Conservation (phyloP, 2,888 invertebrate species). For the Brachyptera risi region DNA sequence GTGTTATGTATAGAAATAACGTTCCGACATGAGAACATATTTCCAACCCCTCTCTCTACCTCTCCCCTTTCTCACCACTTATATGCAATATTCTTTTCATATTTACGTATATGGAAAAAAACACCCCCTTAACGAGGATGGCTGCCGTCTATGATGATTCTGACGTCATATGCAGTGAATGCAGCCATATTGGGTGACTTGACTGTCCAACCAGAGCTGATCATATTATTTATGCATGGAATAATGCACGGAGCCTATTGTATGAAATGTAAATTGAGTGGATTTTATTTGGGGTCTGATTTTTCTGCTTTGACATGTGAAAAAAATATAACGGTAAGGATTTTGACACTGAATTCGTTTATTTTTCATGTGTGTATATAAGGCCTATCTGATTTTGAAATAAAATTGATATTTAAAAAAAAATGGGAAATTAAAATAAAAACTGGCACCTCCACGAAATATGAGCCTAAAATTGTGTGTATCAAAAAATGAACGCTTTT, state of each 20-base stretch:
- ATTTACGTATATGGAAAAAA: conserved; percentile 13
- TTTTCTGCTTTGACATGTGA: too few relatives aligned
- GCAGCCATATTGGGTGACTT: conserved; percentile 10
- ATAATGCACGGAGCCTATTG: background rate
- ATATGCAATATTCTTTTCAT: conserved; percentile 7
- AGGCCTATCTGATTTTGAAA: too few relatives aligned
- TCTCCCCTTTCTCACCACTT: background rate
- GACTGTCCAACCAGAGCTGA: conserved; percentile 5
- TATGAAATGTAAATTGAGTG: conserved; percentile 6
- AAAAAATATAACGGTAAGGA: too few relatives aligned
- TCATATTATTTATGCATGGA: conserved; percentile 2
- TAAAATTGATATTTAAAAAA: too few relatives aligned
- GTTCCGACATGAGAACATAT: conserved; percentile 9
- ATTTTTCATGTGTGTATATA: too few relatives aligned
- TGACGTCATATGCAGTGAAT: background rate
- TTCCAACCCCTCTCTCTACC: background rate
- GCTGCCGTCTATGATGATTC: conserved; percentile 8
- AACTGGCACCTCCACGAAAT: too few relatives aligned
- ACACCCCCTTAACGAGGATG: conserved; percentile 17
- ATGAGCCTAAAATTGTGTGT: too few relatives aligned
- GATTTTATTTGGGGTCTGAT: conserved; percentile 2
- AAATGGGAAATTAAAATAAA: too few relatives aligned
- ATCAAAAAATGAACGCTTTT: too few relatives aligned
- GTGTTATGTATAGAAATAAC: conserved; percentile 16
- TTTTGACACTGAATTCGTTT: too few relatives aligned